Percentiles rank a stretch among this genome's conserved stretches.
phyloP scores from a whole-genome alignment of 2,888 invertebrate species.

The Crepidodera aurea region DNA sequence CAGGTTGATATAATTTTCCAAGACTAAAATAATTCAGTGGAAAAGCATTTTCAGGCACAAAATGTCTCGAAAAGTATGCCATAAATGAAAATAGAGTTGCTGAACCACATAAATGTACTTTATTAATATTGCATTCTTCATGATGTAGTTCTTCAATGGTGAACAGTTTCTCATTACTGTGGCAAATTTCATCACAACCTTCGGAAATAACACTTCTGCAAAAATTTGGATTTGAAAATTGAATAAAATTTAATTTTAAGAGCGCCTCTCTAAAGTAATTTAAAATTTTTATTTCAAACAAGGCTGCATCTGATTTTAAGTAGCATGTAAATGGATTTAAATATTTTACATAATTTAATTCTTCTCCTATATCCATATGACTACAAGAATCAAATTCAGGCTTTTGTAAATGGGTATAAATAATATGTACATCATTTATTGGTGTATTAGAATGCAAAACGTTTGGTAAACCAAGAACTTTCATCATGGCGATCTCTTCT shows the following conservation, averaged over 20 bases:
- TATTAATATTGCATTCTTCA: constrained; percentile 64
- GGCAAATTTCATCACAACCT: constrained; percentile 71
- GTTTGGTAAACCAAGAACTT: constrained; percentile 76
- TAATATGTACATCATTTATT: constrained; percentile 50
- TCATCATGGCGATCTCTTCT: constrained; percentile 73
- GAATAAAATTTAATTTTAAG: constrained; percentile 65
- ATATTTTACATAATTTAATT: constrained; percentile 67
- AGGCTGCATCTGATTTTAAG: constrained; percentile 72
- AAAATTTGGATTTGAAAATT: constrained; percentile 82
- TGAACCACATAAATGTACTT: constrained; percentile 78
- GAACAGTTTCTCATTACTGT: constrained; percentile 66
- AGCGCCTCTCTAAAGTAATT: constrained; percentile 64
- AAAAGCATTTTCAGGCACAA: constrained; percentile 68
- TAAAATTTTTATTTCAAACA: constrained; percentile 72
- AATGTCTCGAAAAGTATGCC: constrained; percentile 75
- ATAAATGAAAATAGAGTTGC: constrained; percentile 77
- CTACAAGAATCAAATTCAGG: constrained; percentile 56
- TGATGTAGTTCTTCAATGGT: constrained; percentile 68
- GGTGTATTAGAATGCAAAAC: constrained; percentile 72
- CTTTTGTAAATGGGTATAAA: constrained; percentile 52
- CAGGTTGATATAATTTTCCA: constrained; percentile 74
- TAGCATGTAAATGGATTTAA: constrained; percentile 69
- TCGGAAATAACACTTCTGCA: constrained; percentile 77
- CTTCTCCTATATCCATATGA: constrained; percentile 67
- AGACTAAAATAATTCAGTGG: constrained; percentile 75